phyloP scores from a whole-genome alignment of 2,888 invertebrate genomes.

The Plagodis pulveraria region DNA sequence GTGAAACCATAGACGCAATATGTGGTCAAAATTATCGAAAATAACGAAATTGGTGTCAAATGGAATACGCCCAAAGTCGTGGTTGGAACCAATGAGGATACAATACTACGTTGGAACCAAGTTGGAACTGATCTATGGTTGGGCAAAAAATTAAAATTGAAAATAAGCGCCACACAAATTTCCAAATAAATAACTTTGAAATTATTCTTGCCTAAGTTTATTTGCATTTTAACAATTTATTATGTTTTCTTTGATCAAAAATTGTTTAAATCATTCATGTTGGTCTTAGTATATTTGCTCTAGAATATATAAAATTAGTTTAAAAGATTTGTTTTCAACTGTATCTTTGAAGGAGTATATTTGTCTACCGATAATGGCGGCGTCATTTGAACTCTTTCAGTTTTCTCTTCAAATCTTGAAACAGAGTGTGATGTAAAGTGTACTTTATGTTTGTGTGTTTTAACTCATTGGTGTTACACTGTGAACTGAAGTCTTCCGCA shows the following conservation, averaged over 20 bases:
- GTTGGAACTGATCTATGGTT: conserved; percentile 57
- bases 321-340: conserved; percentile 77
- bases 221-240: conserved; percentile 15
- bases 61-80: too few relatives aligned
- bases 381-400: conserved; percentile 72
- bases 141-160: conserved; percentile 67
- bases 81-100: too few relatives aligned
- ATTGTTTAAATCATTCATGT: conserved; percentile 14
- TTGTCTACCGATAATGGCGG: conserved; percentile 85
- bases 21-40: too few relatives aligned
- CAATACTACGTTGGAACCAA: too few relatives aligned
- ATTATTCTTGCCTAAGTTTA: background rate
- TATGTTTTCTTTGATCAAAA: conserved; percentile 6
- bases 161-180: conserved; percentile 79
- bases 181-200: conserved; percentile 10
- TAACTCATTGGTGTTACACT: background rate
- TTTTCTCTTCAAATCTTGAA: conserved; percentile 15
- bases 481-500: too few relatives aligned
- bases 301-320: conserved; percentile 15
- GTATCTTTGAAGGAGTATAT: conserved; percentile 67
- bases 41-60: too few relatives aligned
- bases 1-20: too few relatives aligned
- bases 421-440: background rate
- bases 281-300: background rate
- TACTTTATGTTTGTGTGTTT: background rate